These are phyloP conservation scores for Macropis europaea DNA, from an alignment of 2,888 invertebrate species.

Conservation along the genomic window DNA sequence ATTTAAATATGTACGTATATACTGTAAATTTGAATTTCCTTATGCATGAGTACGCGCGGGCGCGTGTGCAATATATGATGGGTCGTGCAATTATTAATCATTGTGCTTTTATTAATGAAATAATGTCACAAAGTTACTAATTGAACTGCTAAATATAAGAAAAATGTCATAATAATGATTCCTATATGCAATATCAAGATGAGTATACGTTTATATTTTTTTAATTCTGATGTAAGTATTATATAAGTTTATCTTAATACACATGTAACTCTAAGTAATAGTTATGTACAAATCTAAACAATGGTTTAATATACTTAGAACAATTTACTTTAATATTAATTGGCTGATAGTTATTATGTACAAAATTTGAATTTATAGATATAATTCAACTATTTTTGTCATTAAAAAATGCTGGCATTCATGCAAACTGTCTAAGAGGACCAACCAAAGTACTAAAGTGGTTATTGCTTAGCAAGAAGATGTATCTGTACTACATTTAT, in stretches of 20 bases:
- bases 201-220: conserved; percentile 37
- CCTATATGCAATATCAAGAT: conserved; percentile 18
- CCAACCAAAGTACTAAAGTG: conserved; percentile 43
- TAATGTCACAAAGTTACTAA: not conserved
- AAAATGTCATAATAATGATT: conserved; percentile 12
- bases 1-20: conserved; percentile 12
- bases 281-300: conserved; percentile 18
- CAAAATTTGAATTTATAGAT: not conserved
- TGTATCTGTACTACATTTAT: conserved; percentile 8
- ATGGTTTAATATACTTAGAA: conserved; percentile 26
- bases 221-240: conserved; percentile 32
- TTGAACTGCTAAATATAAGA: conserved; percentile 5
- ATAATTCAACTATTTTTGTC: conserved; percentile 22
- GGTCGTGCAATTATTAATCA: conserved; percentile 12
- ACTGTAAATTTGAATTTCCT: conserved; percentile 10
- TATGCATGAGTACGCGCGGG: conserved; percentile 14
- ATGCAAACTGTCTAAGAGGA: conserved; percentile 39
- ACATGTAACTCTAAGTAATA: conserved; percentile 20
- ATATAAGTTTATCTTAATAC: conserved; percentile 23
- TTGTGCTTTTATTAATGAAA: conserved; percentile 10
- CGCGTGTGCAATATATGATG: conserved; percentile 12
- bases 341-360: conserved; percentile 4
- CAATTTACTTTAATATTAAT: conserved; percentile 16
- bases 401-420: conserved; percentile 8
- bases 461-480: conserved; percentile 4